Conservation (phyloP, 1,140 invertebrate genomes). For the Phocides pigmalion region DNA sequence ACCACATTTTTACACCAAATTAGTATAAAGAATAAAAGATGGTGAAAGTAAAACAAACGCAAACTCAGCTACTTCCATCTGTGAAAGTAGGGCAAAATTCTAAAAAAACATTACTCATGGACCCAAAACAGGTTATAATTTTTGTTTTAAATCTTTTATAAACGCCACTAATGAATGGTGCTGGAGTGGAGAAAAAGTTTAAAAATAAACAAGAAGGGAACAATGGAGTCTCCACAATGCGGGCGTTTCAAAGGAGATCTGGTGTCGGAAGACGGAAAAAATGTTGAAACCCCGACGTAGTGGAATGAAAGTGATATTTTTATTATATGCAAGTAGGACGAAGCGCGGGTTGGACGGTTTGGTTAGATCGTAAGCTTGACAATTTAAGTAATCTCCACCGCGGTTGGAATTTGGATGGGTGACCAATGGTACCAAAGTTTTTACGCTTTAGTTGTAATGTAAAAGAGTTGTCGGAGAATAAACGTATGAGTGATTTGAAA, state of each 20-base stretch:
- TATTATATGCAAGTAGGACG: no score
- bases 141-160: slow-evolving; percentile 31
- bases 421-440: no score
- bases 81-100: slow-evolving; percentile 13
- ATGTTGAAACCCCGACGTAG: slow-evolving; percentile 25
- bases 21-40: neutral
- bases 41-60: neutral
- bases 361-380: no score
- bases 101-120: slow-evolving; percentile 15
- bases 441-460: no score
- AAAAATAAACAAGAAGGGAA: slow-evolving; percentile 54
- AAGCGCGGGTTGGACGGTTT: no score
- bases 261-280: slow-evolving; percentile 42
- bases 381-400: no score
- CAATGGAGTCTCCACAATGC: slow-evolving; percentile 52
- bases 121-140: slow-evolving; percentile 24
- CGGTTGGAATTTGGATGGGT: no score
- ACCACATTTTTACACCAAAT: slow-evolving; percentile 1
- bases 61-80: slow-evolving; percentile 6
- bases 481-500: no score
- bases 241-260: slow-evolving; percentile 48
- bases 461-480: no score
- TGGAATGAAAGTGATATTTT: neutral
- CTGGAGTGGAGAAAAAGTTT: slow-evolving; percentile 43
- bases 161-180: slow-evolving; percentile 53